A percentile compares a stretch with the other conserved stretches of the same genome.
Evolutionary conservation across 2,113 vertebrate genomes (phyloP).

Genomic region (Rhinichthys klamathensis): DNA sequence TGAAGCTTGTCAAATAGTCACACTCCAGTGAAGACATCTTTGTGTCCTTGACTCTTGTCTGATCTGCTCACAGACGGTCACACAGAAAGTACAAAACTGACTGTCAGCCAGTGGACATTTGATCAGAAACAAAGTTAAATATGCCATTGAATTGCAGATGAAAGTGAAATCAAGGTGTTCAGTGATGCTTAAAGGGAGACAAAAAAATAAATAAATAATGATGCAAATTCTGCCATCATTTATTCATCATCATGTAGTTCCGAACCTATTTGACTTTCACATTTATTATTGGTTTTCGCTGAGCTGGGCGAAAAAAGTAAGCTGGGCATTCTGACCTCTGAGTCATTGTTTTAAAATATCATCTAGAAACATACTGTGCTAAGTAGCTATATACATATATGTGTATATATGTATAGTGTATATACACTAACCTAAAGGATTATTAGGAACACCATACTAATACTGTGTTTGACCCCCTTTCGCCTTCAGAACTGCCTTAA

Average conservation of each 20-base stretch:
- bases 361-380: neutral
- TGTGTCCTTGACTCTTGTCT: constrained; percentile 6
- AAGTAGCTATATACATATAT: no score
- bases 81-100: neutral
- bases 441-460: no score
- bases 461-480: no score
- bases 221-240: neutral
- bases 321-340: neutral
- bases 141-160: neutral
- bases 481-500: no score
- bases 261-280: neutral
- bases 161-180: neutral
- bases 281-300: no score
- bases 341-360: neutral
- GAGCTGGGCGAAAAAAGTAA: neutral
- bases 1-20: constrained; percentile 5
- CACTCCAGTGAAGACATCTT: constrained; percentile 21
- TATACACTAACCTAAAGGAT: no score
- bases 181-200: neutral
- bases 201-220: neutral
- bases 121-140: neutral
- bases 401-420: no score
- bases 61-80: neutral
- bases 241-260: neutral
- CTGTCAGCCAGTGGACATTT: neutral